phyloP scores from a whole-genome alignment of 2,888 invertebrate species.

The Cheilosia vernalis region DNA sequence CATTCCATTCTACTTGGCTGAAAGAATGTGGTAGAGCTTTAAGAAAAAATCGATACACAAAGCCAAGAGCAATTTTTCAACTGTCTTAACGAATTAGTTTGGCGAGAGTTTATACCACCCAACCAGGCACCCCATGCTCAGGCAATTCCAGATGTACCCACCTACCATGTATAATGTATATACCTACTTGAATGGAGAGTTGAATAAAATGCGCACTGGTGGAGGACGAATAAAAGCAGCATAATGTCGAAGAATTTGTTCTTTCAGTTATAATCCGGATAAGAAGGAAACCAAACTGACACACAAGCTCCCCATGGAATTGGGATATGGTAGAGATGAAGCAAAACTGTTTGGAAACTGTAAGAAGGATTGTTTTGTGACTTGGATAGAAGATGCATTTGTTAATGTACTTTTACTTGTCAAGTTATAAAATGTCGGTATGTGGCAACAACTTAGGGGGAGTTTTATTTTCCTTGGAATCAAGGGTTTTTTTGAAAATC shows the following conservation, averaged over 20 bases:
- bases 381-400: not conserved
- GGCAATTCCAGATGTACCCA: not conserved
- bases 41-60: slow-evolving; percentile 38
- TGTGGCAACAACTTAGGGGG: too few species aligned
- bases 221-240: not conserved
- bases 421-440: not conserved
- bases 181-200: too few species aligned
- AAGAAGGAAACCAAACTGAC: not conserved
- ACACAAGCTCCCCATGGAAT: slow-evolving; percentile 6
- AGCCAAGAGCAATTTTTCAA: slow-evolving; percentile 43
- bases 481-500: too few species aligned
- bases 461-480: too few species aligned
- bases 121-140: not conserved
- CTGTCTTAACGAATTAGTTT: slow-evolving; percentile 49
- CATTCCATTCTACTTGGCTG: not conserved
- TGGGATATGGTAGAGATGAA: not conserved
- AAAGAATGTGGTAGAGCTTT: not conserved
- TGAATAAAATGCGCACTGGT: not conserved
- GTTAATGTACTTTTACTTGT: not conserved
- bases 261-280: slow-evolving; percentile 22
- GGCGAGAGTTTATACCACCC: slow-evolving; percentile 7
- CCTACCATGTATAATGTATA: not conserved
- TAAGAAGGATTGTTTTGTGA: not conserved
- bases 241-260: slow-evolving; percentile 12
- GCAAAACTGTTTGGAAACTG: not conserved